phyloP scores from a whole-genome alignment of 2,888 invertebrate genomes.

The Ellobium chinense region DNA sequence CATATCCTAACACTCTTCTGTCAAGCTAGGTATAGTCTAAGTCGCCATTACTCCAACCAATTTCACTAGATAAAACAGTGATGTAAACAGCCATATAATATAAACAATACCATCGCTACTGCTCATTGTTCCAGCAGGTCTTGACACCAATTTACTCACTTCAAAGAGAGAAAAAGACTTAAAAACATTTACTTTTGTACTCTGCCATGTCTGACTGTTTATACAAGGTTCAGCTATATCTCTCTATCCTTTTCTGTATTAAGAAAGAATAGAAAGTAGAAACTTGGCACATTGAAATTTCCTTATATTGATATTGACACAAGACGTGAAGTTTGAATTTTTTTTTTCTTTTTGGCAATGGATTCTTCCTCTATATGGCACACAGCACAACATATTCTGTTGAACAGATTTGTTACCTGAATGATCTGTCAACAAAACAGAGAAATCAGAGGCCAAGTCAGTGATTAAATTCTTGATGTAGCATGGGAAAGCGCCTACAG shows the following conservation, averaged over 20 bases:
- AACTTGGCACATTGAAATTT: too few relatives aligned
- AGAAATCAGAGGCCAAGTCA: background rate
- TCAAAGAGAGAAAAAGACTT: too few relatives aligned
- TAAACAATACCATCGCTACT: too few relatives aligned
- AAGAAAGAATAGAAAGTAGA: background rate
- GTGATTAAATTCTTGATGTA: conserved; percentile 11
- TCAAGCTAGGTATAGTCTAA: too few relatives aligned
- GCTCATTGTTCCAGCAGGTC: too few relatives aligned
- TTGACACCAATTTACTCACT: too few relatives aligned
- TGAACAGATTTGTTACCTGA: background rate
- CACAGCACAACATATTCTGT: background rate
- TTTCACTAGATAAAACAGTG: too few relatives aligned
- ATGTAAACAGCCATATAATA: too few relatives aligned
- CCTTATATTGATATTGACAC: background rate
- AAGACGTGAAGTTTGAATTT: background rate
- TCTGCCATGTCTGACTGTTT: background rate
- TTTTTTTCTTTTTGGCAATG: background rate
- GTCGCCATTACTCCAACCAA: too few relatives aligned
- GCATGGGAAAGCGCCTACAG: background rate
- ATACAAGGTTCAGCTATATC: background rate
- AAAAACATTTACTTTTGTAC: too few relatives aligned
- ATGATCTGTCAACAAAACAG: background rate
- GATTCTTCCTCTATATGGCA: too few relatives aligned
- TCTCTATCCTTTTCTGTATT: background rate
- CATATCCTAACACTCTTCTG: too few relatives aligned